A percentile compares a stretch with the other conserved stretches of the same genome.
Evolutionary conservation across 2,113 vertebrate species (phyloP).

Genomic region (Thomomys bottae): DNA sequence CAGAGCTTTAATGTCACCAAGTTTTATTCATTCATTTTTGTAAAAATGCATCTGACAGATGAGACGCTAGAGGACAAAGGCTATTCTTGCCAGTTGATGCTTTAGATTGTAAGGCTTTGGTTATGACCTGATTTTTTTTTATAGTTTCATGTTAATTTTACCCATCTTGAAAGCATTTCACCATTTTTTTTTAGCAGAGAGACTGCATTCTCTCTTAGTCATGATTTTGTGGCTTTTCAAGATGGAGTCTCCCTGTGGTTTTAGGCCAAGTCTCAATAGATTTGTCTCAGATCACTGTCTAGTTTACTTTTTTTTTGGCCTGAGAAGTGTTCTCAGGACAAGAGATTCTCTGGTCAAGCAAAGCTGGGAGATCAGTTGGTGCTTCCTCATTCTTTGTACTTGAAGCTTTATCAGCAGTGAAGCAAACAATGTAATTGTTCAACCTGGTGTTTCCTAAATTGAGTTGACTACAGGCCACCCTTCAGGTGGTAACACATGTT

Average conservation of each 20-base stretch:
- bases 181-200: background rate
- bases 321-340: background rate
- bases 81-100: background rate
- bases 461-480: background rate
- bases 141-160: background rate
- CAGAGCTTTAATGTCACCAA: background rate
- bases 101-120: background rate
- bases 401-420: background rate
- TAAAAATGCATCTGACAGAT: background rate
- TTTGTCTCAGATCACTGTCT: background rate
- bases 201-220: background rate
- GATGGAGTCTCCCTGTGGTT: background rate
- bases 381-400: background rate
- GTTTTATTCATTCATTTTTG: conserved; percentile 28
- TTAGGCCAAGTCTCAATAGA: background rate
- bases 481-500: background rate
- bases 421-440: background rate
- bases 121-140: background rate
- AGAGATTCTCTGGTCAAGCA: background rate
- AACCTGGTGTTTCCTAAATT: background rate
- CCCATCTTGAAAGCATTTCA: background rate
- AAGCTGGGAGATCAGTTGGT: background rate
- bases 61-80: background rate
- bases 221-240: background rate
- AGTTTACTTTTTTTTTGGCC: background rate